Conservation (phyloP, 1,140 invertebrate genomes). For the Arion vulgaris region DNA sequence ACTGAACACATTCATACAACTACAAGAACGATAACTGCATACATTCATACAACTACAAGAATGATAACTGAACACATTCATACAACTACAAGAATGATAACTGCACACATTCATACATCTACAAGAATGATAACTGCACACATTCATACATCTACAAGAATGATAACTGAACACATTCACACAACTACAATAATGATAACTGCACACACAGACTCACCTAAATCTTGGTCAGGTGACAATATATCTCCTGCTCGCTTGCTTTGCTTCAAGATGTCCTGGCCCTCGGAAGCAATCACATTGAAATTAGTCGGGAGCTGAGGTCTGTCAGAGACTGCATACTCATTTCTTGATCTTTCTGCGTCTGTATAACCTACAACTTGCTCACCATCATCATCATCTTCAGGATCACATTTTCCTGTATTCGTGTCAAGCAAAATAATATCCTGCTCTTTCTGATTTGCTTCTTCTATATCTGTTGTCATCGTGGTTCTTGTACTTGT, state of each 20-base stretch:
- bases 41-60: too few relatives aligned
- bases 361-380: conserved; percentile 29
- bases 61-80: too few relatives aligned
- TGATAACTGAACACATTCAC: too few relatives aligned
- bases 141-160: too few relatives aligned
- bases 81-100: too few relatives aligned
- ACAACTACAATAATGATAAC: too few relatives aligned
- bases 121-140: too few relatives aligned
- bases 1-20: too few relatives aligned
- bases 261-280: conserved; percentile 55
- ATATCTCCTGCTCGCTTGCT: conserved; percentile 41
- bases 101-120: too few relatives aligned
- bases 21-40: too few relatives aligned
- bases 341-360: conserved; percentile 10
- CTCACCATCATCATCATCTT: not conserved
- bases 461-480: not conserved
- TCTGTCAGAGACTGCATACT: conserved; percentile 50
- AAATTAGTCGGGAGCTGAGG: conserved; percentile 69
- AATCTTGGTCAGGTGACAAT: conserved; percentile 32
- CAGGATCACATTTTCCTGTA: not conserved
- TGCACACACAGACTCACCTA: conserved; percentile 3
- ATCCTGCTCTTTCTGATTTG: not conserved
- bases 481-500: not conserved
- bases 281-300: conserved; percentile 64
- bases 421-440: not conserved